A percentile compares a stretch with the other conserved stretches of the same genome.
Evolutionary conservation across 2,797 vertebrate genomes (phyloP).

Genomic region (Moxostoma hubbsi): DNA sequence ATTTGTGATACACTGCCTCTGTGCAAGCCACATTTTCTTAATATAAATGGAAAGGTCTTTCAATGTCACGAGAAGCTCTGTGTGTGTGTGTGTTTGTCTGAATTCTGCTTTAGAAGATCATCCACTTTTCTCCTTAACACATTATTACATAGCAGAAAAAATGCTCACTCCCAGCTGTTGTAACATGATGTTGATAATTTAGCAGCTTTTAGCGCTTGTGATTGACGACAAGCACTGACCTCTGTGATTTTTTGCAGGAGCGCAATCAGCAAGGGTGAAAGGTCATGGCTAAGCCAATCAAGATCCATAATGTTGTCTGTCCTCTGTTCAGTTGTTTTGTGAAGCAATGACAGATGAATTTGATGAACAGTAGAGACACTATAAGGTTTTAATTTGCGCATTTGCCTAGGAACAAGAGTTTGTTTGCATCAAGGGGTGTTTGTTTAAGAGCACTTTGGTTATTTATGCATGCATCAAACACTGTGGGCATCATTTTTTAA

Average conservation of each 20-base stretch:
- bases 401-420: not conserved
- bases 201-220: constrained; percentile 46
- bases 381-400: too few relatives aligned
- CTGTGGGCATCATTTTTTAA: not conserved
- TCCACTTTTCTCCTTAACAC: not conserved
- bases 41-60: constrained; percentile 30
- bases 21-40: constrained; percentile 11
- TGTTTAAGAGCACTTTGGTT: constrained; percentile 7
- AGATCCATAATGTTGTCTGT: constrained; percentile 48
- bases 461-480: not conserved
- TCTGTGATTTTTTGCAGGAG: constrained; percentile 59
- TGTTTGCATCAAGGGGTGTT: not conserved
- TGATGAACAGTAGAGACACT: too few relatives aligned
- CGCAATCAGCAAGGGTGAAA: constrained; percentile 46
- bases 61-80: constrained; percentile 43
- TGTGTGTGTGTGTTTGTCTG: constrained; percentile 4
- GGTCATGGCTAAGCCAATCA: constrained; percentile 63
- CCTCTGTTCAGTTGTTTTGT: constrained; percentile 32
- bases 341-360: too few relatives aligned
- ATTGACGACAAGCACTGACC: constrained; percentile 66
- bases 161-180: not conserved
- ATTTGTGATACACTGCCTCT: not conserved
- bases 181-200: not conserved
- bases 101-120: constrained; percentile 4
- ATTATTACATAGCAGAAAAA: not conserved